These are phyloP conservation scores for Takifugu flavidus DNA, from an alignment of 2,113 vertebrate genomes.

Conservation along the genomic window DNA sequence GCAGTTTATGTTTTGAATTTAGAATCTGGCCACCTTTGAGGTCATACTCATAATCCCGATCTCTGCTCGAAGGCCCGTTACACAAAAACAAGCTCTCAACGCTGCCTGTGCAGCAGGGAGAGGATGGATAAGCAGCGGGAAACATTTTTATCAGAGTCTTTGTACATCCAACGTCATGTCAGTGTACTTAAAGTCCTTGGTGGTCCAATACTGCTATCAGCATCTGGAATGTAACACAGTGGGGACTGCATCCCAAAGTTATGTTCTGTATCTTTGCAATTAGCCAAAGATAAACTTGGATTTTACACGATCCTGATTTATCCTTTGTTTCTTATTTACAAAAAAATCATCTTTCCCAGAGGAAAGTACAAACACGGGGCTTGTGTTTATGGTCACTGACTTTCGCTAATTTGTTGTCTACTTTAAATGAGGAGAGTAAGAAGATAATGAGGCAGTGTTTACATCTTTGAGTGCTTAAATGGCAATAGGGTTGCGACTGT, in stretches of 20 bases:
- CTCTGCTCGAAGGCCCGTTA: constrained; percentile 4
- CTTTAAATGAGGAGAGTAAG: constrained; percentile 40
- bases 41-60: neutral
- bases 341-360: constrained; percentile 68
- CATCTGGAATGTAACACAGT: constrained; percentile 69
- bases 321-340: constrained; percentile 70
- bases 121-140: constrained; percentile 52
- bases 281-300: constrained; percentile 73
- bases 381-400: constrained; percentile 72
- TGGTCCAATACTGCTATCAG: constrained; percentile 74
- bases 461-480: constrained; percentile 32
- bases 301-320: constrained; percentile 66
- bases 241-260: constrained; percentile 54
- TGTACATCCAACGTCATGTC: constrained; percentile 65
- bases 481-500: constrained; percentile 42
- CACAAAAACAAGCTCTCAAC: neutral
- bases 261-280: constrained; percentile 68
- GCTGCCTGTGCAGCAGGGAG: constrained; percentile 34
- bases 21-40: neutral
- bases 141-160: constrained; percentile 68
- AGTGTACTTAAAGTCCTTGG: constrained; percentile 70
- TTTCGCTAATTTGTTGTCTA: constrained; percentile 62
- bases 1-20: neutral
- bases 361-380: constrained; percentile 63
- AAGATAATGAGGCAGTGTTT: constrained; percentile 59